A percentile compares a stretch with the other conserved stretches of the same genome.
These are phyloP conservation scores for Rhynchonycteris naso DNA, from an alignment of 2,797 vertebrate genomes.

Conservation along the genomic window DNA sequence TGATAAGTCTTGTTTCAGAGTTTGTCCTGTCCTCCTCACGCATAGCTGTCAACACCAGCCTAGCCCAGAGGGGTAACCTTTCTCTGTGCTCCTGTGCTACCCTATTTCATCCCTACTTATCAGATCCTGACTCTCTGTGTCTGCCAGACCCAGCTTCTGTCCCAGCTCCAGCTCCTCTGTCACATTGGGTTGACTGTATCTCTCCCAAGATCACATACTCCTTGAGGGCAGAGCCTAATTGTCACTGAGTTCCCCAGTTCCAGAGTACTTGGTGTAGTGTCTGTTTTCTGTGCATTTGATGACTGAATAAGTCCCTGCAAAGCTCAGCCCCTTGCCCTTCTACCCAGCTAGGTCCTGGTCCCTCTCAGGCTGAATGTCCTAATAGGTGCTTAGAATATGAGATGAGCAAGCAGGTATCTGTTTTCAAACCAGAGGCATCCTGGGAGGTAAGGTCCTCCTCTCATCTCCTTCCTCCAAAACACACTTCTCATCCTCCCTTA, in stretches of 20 bases:
- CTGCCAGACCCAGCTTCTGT: too few species aligned
- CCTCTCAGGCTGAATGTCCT: not conserved
- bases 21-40: not conserved
- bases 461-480: not conserved
- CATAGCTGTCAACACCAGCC: not conserved
- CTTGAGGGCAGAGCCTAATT: not conserved
- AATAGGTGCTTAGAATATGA: not conserved
- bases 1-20: not conserved
- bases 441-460: not conserved
- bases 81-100: not conserved
- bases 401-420: not conserved
- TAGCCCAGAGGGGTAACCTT: not conserved
- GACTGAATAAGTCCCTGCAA: not conserved
- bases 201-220: not conserved
- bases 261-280: accelerated
- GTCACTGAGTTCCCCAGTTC: not conserved
- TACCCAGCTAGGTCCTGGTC: not conserved
- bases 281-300: not conserved
- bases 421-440: not conserved
- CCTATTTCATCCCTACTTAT: not conserved
- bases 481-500: not conserved
- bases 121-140: not conserved
- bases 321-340: not conserved
- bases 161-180: not conserved
- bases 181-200: not conserved